Evolutionary conservation across 2,888 invertebrate genomes (phyloP), one percentile per base, ranked within the genome.

Genomic region (Mythimna lalbum): DNA sequence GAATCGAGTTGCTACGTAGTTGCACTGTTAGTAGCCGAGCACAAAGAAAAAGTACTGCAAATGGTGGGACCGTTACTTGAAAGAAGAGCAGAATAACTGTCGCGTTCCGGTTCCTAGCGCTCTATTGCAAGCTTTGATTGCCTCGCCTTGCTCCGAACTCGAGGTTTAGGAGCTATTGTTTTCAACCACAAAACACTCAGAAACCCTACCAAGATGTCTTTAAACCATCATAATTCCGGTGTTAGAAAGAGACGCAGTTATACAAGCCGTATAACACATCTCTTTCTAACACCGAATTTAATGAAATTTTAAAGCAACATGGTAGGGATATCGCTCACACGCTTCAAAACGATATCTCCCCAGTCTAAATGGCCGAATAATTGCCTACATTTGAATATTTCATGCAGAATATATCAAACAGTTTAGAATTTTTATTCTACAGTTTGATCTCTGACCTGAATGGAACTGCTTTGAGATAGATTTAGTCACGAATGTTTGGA

Each of bases 11-110:
- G n/a, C 10, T 36, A 27, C 50, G 60, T 60, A 73, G 87, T 90
- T 86, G 69, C 82, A 76, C 81, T 67, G 64, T 63, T 86, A 81
- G 86, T 87, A 89, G 90, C 82, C 80, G 88, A 89, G 88, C 89
- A 91, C 90, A 91, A 91, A 93, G 91, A 94, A 94, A 93, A 93
- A 93, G 91, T 92, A 91, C 92, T 86, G 93, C 93, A 91, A 93
- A 91, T 87, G 89, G 82, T 74, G 67, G 84, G 69, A 93, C 94
- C 93, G 94, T 94, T 94, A 94, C 78, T 70, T 81, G 63, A 57
- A 87, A 87, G 92, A 93, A 90, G 91, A 92, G 89, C 90, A 84
- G 88, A 83, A 83, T 93, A 94, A 94, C 94, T 92, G 94, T 93
- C 84, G 82, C 91, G 93, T 94, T 93, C 93, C 94, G 94, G 92